phyloP scores from a whole-genome alignment of 2,113 vertebrate species.

The Phylloscopus trochilus region DNA sequence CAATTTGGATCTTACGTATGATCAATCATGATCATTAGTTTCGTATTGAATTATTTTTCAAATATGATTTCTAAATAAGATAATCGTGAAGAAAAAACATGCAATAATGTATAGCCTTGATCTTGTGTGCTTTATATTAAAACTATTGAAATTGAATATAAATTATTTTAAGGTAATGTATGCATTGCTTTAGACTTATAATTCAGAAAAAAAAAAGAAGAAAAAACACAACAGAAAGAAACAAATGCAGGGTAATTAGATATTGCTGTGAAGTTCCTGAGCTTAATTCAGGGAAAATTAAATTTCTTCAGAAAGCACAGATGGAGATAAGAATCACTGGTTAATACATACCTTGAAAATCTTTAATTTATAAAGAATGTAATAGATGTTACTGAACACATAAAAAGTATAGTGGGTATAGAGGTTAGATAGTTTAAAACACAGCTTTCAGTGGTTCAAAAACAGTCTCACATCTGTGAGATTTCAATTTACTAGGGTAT shows the following conservation, averaged over 20 bases:
- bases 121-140: neutral
- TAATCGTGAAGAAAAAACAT: neutral
- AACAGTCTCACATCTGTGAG: neutral
- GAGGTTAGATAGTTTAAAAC: neutral
- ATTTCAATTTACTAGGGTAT: neutral
- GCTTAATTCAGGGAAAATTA: neutral
- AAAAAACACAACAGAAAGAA: neutral
- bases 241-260: neutral
- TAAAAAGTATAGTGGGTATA: neutral
- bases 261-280: neutral
- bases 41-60: neutral
- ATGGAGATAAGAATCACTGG: neutral
- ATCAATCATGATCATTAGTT: neutral
- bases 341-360: neutral
- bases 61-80: neutral
- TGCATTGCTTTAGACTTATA: neutral
- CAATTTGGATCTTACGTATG: neutral
- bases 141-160: neutral
- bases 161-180: neutral
- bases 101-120: neutral
- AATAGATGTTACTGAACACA: neutral
- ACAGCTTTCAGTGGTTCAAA: neutral
- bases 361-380: neutral
- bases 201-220: neutral
- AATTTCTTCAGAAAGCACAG: neutral